Evolutionary conservation across 2,888 invertebrate genomes (phyloP).

Genomic region (Pseudococcus viburni): DNA sequence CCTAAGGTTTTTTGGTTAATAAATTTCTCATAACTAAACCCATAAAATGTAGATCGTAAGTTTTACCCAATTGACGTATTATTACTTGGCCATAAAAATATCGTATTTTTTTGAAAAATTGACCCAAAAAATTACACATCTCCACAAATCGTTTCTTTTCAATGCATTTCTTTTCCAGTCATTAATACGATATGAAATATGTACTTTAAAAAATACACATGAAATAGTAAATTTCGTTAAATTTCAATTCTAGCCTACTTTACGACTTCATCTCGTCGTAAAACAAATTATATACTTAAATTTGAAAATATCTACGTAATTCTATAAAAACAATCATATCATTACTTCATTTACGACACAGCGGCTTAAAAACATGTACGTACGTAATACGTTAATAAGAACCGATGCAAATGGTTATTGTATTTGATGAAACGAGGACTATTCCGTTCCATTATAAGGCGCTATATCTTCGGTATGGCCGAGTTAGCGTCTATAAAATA

Average conservation of each 20-base stretch:
- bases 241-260: neutral
- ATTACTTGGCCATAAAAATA: too few relatives aligned
- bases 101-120: too few relatives aligned
- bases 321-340: neutral
- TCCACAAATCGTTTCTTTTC: too few relatives aligned
- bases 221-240: neutral
- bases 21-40: too few relatives aligned
- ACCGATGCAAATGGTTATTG: neutral
- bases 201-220: neutral
- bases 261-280: neutral
- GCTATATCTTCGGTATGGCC: neutral
- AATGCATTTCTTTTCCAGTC: too few relatives aligned
- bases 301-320: neutral
- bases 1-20: too few relatives aligned
- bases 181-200: neutral
- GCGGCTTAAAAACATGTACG: neutral
- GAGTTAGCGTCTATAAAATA: neutral
- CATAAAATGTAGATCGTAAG: too few relatives aligned
- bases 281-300: neutral
- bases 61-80: too few relatives aligned
- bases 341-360: conserved; percentile 33
- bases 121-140: too few relatives aligned
- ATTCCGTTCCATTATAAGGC: neutral
- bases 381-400: neutral
- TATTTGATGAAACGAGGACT: conserved; percentile 18